Base-by-base conservation (phyloP, 2,113 vertebrate genomes). In the Cinclus mexicanus region DNA sequence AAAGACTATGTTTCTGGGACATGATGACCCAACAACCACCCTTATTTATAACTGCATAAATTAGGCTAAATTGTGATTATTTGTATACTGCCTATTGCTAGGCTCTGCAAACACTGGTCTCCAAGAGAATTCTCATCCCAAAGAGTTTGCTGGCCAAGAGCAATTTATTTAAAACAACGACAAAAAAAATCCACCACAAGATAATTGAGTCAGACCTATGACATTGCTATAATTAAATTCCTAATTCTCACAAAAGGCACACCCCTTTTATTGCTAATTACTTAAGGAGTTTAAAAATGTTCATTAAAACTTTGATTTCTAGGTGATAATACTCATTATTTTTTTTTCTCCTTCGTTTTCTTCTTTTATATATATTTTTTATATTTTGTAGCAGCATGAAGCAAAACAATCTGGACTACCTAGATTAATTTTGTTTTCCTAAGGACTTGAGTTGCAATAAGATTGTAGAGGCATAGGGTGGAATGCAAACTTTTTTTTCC, bases 1-100 rank as follows among this genome's bases (percentile, higher is more conserved):
- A 87, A 78, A 33, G 75, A 86, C 90, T 90, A 59, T 18, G 12
- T 77, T 93, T 86, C 82, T 93, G 52, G 92, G 90, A 55, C 90
- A 96, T 35, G 16, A 49, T 78, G 90, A 95, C 87, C 90, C 42
- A 90, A 15, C 29, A 52, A 60, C 31, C 19, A 74, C 39, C 21
- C 74, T 90, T 52, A 76, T 90, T 95, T 94, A 72, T 76, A 87
- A 91, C 39, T 8, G 1, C 11, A 77, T 37, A 85, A 24, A 57
- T 72, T 42, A 50, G 4, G 50, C 10, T 85, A 91, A 90, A 61
- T 87, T 87, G 26, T 68, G 4, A n/a, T 80, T 91, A 69, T 74
- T 85, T 93, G 2, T 85, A 47, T 85, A 47, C 55, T 44, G 17
- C 15, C 14, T 83, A 70, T 65, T 85, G 37, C 42, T 86, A 63